phyloP scores from a whole-genome alignment of 2,113 vertebrate genomes.

The Potamarius usumacintae region DNA sequence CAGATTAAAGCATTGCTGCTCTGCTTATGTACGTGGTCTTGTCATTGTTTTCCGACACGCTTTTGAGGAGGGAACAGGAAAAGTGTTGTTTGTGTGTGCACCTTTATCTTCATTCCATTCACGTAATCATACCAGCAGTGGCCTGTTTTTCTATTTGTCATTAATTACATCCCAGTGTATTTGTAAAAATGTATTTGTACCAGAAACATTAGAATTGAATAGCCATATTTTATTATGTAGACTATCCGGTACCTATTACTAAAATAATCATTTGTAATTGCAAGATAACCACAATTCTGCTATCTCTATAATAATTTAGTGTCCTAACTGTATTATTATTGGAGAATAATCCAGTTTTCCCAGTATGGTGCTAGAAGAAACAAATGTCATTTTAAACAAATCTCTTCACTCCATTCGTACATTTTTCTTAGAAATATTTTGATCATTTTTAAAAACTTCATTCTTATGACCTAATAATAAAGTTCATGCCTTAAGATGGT shows the following conservation, averaged over 20 bases:
- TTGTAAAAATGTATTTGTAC: neutral
- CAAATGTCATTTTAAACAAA: neutral
- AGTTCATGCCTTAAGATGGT: neutral
- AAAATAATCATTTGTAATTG: neutral
- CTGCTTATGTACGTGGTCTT: slow-evolving; percentile 21
- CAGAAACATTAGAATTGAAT: neutral
- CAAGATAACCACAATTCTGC: neutral
- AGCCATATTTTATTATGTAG: neutral
- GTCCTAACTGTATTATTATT: neutral
- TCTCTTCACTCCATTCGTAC: neutral
- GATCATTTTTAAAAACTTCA: no score
- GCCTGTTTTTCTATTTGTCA: neutral
- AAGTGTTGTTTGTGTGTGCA: slow-evolving; percentile 6
- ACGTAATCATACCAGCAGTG: neutral
- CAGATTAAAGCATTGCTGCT: neutral
- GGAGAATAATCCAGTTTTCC: neutral
- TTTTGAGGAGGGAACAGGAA: slow-evolving; percentile 23
- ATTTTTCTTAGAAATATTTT: neutral
- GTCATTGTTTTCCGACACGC: slow-evolving; percentile 14
- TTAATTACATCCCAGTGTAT: neutral
- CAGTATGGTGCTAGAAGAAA: neutral
- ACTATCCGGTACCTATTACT: neutral
- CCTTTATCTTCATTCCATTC: neutral
- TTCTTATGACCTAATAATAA: neutral
- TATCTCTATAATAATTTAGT: neutral